Conservation (phyloP, 2,888 invertebrate species). For the Pyrocoelia pectoralis region DNA sequence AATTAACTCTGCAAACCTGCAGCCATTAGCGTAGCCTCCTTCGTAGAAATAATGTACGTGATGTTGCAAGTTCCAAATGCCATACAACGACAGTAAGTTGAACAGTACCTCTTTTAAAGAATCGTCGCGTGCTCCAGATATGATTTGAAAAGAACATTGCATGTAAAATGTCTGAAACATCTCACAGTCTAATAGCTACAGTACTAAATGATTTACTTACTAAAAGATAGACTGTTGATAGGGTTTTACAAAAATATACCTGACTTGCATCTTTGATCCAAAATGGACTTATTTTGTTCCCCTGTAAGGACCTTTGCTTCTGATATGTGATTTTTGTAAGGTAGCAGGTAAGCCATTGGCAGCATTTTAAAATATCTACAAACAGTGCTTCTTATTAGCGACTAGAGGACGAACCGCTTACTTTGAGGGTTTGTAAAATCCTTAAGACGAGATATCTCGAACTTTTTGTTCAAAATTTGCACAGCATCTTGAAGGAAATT, state of each 20-base stretch:
- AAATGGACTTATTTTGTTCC: constrained; percentile 51
- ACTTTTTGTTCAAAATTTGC: background rate
- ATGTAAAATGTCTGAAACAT: constrained; percentile 63
- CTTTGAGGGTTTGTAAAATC: background rate
- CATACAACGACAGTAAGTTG: constrained; percentile 70
- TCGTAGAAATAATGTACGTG: constrained; percentile 77
- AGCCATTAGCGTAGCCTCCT: constrained; percentile 66
- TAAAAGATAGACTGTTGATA: background rate
- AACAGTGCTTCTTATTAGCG: constrained; percentile 26
- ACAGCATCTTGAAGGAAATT: background rate
- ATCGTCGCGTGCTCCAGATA: constrained; percentile 58
- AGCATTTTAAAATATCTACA: constrained; percentile 25
- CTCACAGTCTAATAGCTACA: background rate
- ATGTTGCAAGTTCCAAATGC: constrained; percentile 74
- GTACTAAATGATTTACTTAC: constrained; percentile 50
- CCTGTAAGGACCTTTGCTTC: constrained; percentile 51
- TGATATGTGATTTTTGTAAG: background rate
- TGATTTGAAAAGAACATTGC: constrained; percentile 62
- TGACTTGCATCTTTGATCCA: background rate
- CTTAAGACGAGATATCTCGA: constrained; percentile 51
- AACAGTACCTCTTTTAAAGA: constrained; percentile 63
- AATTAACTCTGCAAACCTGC: constrained; percentile 65
- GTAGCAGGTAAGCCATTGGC: background rate
- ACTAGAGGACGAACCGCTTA: constrained; percentile 53
- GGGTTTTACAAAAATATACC: background rate